Conservation (phyloP, 1,140 invertebrate species). For the Polypedilum pembai region DNA sequence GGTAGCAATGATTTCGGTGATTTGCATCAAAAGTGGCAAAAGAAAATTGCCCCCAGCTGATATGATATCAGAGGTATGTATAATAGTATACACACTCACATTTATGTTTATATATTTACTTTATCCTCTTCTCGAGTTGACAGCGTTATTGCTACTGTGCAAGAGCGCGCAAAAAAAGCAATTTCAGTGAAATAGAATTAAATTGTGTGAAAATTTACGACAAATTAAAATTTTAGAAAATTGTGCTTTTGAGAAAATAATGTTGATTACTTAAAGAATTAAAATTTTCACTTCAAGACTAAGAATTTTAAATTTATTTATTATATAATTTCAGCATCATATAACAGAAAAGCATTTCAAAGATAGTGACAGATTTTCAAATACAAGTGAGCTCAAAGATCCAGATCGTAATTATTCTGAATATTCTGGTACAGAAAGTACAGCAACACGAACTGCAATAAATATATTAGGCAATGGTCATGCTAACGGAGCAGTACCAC, state of each 20-base stretch:
- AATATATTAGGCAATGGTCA: conserved; percentile 41
- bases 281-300: too few relatives aligned
- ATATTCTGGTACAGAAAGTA: conserved; percentile 39
- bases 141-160: too few relatives aligned
- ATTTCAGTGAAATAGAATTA: conserved; percentile 37
- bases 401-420: conserved; percentile 64
- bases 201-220: conserved; percentile 25
- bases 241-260: not conserved
- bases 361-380: conserved; percentile 79
- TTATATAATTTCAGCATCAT: conserved; percentile 39
- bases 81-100: not conserved
- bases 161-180: not conserved
- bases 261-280: too few relatives aligned
- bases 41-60: conserved; percentile 43
- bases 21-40: conserved; percentile 38
- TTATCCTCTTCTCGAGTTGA: conserved; percentile 21
- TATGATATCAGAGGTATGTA: conserved; percentile 36
- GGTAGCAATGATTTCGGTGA: conserved; percentile 40
- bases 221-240: conserved; percentile 10
- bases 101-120: not conserved
- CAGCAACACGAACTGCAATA: conserved; percentile 33
- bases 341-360: conserved; percentile 72
- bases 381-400: conserved; percentile 84
- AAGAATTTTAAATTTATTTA: not conserved
- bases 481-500: conserved; percentile 53